Percentiles rank a stretch among this genome's conserved stretches.
These are phyloP conservation scores for Stegodyphus mimosarum DNA, from an alignment of 1,140 invertebrate genomes.

Conservation along the genomic window DNA sequence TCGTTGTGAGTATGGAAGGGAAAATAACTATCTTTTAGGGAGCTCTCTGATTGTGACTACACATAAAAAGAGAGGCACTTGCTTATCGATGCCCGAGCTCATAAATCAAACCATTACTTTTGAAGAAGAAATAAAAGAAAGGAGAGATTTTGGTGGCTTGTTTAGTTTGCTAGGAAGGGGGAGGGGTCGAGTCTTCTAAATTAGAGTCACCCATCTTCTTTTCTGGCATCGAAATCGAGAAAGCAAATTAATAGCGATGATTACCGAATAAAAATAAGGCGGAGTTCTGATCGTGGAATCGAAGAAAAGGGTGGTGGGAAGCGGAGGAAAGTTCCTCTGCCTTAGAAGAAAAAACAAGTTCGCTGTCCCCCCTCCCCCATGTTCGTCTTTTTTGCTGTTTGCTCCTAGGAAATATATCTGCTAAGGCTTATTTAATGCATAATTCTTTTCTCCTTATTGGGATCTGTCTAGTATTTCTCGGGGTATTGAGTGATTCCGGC, in stretches of 20 bases:
- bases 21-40: neutral
- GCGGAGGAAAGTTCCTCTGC: too few species aligned
- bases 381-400: too few species aligned
- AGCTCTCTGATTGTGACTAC: neutral
- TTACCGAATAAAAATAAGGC: constrained; percentile 19
- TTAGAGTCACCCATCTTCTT: neutral
- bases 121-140: neutral
- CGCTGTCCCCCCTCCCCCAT: too few species aligned
- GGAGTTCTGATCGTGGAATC: neutral
- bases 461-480: too few species aligned
- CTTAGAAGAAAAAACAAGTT: too few species aligned
- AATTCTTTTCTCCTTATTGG: too few species aligned
- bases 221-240: neutral
- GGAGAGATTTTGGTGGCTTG: neutral
- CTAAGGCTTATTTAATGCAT: too few species aligned
- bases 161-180: neutral
- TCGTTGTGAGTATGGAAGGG: neutral
- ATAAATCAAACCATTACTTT: neutral
- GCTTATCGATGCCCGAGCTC: neutral
- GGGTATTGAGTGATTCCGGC: too few species aligned
- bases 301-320: too few species aligned
- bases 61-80: neutral
- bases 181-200: neutral
- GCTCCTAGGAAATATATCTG: too few species aligned
- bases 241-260: constrained; percentile 1